phyloP scores from a whole-genome alignment of 2,888 invertebrate genomes.

The Gymnocheta viridis region DNA sequence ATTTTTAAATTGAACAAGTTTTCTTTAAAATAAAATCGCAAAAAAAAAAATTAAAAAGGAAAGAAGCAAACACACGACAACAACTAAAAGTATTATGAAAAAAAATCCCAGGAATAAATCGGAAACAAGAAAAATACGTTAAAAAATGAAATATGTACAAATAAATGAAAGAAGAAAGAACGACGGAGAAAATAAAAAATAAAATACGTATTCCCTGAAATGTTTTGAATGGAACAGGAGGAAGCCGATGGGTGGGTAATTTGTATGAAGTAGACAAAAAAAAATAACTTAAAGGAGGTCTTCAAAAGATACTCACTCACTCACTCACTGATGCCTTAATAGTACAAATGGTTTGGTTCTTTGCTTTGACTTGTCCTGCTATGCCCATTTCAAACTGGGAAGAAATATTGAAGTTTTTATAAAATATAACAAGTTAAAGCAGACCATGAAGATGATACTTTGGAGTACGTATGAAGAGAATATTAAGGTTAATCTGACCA shows the following conservation, averaged over 20 bases:
- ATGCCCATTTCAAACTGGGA: slow-evolving; percentile 46
- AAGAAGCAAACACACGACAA: background rate
- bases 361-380: slow-evolving; percentile 49
- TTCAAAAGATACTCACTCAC: slow-evolving; percentile 24
- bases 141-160: slow-evolving; percentile 11
- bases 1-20: slow-evolving; percentile 63
- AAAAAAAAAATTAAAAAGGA: background rate
- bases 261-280: background rate
- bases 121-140: slow-evolving; percentile 64
- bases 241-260: background rate
- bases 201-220: slow-evolving; percentile 33
- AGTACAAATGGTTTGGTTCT: slow-evolving; percentile 22
- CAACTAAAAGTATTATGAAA: slow-evolving; percentile 12
- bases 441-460: background rate
- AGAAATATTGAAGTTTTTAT: slow-evolving; percentile 7
- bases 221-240: background rate
- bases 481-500: too few relatives aligned
- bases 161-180: slow-evolving; percentile 1
- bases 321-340: slow-evolving; percentile 9
- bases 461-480: background rate
- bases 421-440: background rate
- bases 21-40: slow-evolving; percentile 34
- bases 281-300: slow-evolving; percentile 44
- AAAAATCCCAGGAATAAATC: slow-evolving; percentile 51
- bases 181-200: background rate